Conservation (phyloP, 2,797 vertebrate species). For the Bovichtus diacanthus region DNA sequence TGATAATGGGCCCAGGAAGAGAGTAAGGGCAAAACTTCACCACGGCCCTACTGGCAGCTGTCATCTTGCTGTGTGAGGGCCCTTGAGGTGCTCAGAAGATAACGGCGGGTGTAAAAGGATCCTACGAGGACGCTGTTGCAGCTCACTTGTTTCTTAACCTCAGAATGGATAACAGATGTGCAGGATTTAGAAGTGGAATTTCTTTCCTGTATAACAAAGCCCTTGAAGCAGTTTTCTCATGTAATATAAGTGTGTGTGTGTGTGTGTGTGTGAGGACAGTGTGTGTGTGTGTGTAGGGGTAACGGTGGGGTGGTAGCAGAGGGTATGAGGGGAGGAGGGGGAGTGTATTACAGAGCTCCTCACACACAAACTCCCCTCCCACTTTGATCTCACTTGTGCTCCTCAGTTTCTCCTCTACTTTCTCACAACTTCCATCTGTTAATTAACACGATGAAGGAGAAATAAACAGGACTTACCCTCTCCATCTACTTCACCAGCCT, state of each 20-base stretch:
- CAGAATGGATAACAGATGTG: constrained; percentile 81
- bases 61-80: constrained; percentile 21
- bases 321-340: constrained; percentile 14
- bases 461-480: constrained; percentile 87
- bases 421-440: constrained; percentile 19
- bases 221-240: constrained; percentile 61
- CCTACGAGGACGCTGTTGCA: constrained; percentile 65
- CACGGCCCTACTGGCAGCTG: constrained; percentile 18
- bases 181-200: constrained; percentile 70
- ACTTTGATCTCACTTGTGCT: constrained; percentile 64
- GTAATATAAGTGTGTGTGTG: constrained; percentile 54
- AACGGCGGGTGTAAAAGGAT: constrained; percentile 56
- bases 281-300: constrained; percentile 32
- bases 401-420: constrained; percentile 27
- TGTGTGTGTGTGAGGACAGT: constrained; percentile 14
- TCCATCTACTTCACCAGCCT: constrained; percentile 89
- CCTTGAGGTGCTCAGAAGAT: constrained; percentile 51
- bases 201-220: constrained; percentile 80
- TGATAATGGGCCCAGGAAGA: constrained; percentile 27
- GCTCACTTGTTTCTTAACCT: constrained; percentile 74
- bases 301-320: constrained; percentile 3
- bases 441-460: background rate
- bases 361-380: constrained; percentile 70
- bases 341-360: constrained; percentile 57
- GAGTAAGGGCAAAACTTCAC: too few relatives aligned